Evolutionary conservation across 1,140 invertebrate genomes (phyloP).

Genomic region (Semibalanus balanoides): DNA sequence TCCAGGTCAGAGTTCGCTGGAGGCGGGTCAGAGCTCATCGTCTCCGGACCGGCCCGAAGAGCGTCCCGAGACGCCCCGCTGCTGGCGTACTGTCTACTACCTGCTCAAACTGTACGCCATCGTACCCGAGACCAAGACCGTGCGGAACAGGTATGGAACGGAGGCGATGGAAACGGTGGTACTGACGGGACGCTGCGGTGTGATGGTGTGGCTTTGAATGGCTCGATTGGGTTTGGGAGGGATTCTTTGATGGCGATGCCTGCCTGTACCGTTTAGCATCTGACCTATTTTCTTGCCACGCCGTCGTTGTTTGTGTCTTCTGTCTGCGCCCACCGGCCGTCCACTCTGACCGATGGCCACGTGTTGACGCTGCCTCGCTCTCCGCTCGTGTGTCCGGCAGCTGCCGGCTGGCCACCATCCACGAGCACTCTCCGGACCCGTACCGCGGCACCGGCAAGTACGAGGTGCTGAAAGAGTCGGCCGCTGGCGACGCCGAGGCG

Average conservation of each 20-base stretch:
- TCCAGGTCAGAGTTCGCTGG: neutral
- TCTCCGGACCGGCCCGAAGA: constrained; percentile 8
- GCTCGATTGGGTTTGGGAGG: too few relatives aligned
- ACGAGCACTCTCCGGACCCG: constrained; percentile 28
- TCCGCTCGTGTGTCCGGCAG: too few relatives aligned
- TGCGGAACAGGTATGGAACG: constrained; percentile 31
- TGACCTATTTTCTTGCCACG: too few relatives aligned
- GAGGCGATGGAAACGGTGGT: too few relatives aligned
- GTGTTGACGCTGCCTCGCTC: too few relatives aligned
- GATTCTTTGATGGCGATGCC: too few relatives aligned
- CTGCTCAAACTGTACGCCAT: constrained; percentile 83
- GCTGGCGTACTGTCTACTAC: constrained; percentile 89
- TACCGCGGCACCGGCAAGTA: constrained; percentile 39
- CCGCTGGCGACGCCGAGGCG: constrained; percentile 34
- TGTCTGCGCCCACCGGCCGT: too few relatives aligned
- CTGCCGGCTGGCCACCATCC: constrained; percentile 1
- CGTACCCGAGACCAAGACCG: constrained; percentile 84
- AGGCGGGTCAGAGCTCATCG: neutral
- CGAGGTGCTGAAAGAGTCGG: constrained; percentile 25
- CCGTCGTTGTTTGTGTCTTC: too few relatives aligned
- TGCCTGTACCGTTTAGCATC: too few relatives aligned
- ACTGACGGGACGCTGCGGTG: too few relatives aligned
- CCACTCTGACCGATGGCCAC: too few relatives aligned
- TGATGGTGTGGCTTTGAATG: too few relatives aligned
- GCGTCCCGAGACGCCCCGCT: constrained; percentile 47